phyloP scores from a whole-genome alignment of 1,140 invertebrate species.

The Probaryconus sp. region DNA sequence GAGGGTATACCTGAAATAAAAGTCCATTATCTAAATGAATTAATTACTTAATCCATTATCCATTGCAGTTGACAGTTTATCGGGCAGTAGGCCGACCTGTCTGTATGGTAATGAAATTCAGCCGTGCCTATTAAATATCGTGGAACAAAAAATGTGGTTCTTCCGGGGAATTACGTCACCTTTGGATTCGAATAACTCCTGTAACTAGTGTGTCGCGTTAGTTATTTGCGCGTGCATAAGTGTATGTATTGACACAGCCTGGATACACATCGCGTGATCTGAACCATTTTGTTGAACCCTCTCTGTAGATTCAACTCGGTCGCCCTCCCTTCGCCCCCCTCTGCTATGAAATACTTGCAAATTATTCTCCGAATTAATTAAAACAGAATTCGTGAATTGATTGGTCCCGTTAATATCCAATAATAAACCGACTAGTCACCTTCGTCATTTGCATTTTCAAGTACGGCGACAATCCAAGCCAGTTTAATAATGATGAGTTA shows the following conservation, averaged over 20 bases:
- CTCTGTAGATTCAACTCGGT: slow-evolving; percentile 1
- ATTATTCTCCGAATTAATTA: slow-evolving; percentile 46
- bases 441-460: slow-evolving; percentile 29
- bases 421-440: slow-evolving; percentile 7
- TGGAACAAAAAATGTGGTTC: slow-evolving; percentile 23
- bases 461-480: slow-evolving; percentile 1
- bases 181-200: slow-evolving; percentile 20
- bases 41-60: too few relatives aligned
- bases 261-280: slow-evolving; percentile 39
- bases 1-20: too few relatives aligned
- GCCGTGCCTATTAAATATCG: slow-evolving; percentile 23
- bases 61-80: too few relatives aligned
- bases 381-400: slow-evolving; percentile 39
- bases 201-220: slow-evolving; percentile 33
- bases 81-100: slow-evolving; percentile 21
- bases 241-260: slow-evolving; percentile 28
- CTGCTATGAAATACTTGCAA: slow-evolving; percentile 33
- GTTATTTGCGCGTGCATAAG: slow-evolving; percentile 3
- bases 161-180: slow-evolving; percentile 18
- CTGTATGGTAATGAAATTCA: slow-evolving; percentile 21
- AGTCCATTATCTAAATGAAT: too few relatives aligned
- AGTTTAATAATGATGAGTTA: slow-evolving; percentile 39
- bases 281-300: slow-evolving; percentile 16
- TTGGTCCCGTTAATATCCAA: slow-evolving; percentile 27
- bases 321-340: neutral